Evolutionary conservation across 2,797 vertebrate species (phyloP), one percentile per base, ranked within the genome.

Genomic region (Lophotriccus pileatus): DNA sequence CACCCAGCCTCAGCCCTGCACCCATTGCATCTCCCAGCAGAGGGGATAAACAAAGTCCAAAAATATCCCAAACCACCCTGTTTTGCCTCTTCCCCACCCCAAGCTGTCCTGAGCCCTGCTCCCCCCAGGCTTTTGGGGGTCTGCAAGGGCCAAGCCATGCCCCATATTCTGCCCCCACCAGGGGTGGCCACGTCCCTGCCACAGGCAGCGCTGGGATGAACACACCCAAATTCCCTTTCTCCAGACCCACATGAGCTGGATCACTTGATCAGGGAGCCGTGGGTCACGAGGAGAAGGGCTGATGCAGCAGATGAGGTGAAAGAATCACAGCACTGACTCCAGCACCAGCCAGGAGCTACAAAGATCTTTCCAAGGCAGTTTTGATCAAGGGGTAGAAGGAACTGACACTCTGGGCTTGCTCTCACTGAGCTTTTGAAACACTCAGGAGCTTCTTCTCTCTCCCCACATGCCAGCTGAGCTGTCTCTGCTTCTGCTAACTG

Each of bases 1-100:
- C 49, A 28, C 59, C 67, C 63, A 55, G 55, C 55, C 68, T 49
- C 74, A 79, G 53, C 41, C 56, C 59, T 66, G 47, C 36, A 27
- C 22, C 58, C 49, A 0, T 3, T 25, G 23, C 30, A 47, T n/a
- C 56, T 53, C 59, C 53, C 2, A 1, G 63, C 0, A 0, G 36
- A 76, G 28, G 6, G 5, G 34, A 28, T 18, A 5, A 80, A 47
- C 16, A 21, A 50, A 32, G 53, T 8, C 63, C 41, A 55, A 63
- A 76, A 92, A n/a, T 36, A 23, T 32, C 63, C 63, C 60, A 32
- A 52, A 64, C 12, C 0, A 0, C 28, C 18, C 13, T 12, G 0
- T 32, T 87, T 74, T 81, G 6, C 41, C 50, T 79, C 37, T 79
- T 60, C 22, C 50, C 28, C 76, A 64, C 1, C 7, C 14, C 37